Conservation (phyloP, 92 coral and sea anemone genomes). For the Palythoa grandis region DNA sequence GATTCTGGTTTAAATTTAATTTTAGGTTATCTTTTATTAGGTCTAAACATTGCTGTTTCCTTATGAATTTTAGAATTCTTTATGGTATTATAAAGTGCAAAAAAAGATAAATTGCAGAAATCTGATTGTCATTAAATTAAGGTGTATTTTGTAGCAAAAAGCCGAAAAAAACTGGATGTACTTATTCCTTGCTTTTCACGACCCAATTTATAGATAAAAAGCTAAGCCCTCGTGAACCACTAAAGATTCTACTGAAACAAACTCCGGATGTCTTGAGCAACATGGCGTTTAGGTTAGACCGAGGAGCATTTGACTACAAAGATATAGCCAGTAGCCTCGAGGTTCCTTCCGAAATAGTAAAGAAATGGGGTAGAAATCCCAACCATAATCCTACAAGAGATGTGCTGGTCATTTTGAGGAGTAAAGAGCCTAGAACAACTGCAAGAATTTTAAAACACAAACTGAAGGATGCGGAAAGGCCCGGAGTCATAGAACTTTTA, state of each 20-base stretch:
- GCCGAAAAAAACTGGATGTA: no score
- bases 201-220: no score
- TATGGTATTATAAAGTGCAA: no score
- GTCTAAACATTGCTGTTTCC: no score
- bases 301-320: not conserved
- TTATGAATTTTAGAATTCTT: no score
- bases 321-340: constrained; percentile 1
- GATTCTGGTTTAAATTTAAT: no score
- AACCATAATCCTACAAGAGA: constrained; percentile 1
- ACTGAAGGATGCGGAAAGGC: not conserved
- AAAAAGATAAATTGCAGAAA: no score
- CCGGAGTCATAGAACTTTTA: not conserved
- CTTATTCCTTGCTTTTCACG: no score
- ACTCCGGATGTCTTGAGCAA: constrained; percentile 22
- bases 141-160: no score
- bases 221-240: not conserved
- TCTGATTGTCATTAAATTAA: no score
- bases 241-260: not conserved
- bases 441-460: not conserved
- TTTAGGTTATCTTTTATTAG: no score
- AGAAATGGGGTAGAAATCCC: not conserved
- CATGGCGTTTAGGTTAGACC: constrained; percentile 18
- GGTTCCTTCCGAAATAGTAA: not conserved
- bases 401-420: not conserved
- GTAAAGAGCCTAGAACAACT: not conserved